Conservation (phyloP, 1,140 invertebrate genomes). For the Drosophila sucinea region DNA sequence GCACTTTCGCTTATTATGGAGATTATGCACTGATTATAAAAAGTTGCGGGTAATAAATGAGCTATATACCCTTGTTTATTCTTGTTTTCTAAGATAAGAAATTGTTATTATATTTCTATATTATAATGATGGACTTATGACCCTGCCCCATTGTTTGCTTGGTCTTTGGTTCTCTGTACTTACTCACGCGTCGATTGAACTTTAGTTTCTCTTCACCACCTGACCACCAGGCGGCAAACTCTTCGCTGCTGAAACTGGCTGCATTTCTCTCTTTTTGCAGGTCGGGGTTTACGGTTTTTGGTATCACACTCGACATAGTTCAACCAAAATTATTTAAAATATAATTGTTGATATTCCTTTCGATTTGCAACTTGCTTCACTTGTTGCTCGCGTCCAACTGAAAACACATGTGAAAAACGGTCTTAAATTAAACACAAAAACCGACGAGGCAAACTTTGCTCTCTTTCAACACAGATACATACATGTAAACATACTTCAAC, state of each 20-base stretch:
- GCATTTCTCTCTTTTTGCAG: conserved; percentile 89
- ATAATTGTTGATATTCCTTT: conserved; percentile 5
- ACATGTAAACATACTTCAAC: neutral
- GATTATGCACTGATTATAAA: conserved; percentile 8
- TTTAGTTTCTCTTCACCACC: conserved; percentile 89
- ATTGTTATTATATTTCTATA: conserved; percentile 2
- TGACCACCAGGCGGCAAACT: conserved; percentile 91
- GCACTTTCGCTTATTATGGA: neutral
- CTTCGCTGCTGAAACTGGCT: conserved; percentile 89
- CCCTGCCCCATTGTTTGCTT: neutral
- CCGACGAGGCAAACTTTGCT: conserved; percentile 9
- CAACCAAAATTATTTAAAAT: conserved; percentile 2
- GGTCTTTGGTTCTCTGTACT: conserved; percentile 33
- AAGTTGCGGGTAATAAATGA: neutral
- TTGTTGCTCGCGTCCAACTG: conserved; percentile 13
- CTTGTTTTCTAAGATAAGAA: conserved; percentile 25
- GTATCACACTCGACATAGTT: conserved; percentile 32
- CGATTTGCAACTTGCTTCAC: neutral
- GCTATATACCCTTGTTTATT: neutral
- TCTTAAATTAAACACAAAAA: conserved; percentile 6
- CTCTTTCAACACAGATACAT: neutral
- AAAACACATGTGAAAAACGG: neutral
- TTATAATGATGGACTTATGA: neutral
- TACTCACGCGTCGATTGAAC: conserved; percentile 82
- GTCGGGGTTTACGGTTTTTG: conserved; percentile 84